Evolutionary conservation across 1,140 invertebrate species (phyloP), one percentile per base, ranked within the genome.

Genomic region (Drosophila sturtevanti): DNA sequence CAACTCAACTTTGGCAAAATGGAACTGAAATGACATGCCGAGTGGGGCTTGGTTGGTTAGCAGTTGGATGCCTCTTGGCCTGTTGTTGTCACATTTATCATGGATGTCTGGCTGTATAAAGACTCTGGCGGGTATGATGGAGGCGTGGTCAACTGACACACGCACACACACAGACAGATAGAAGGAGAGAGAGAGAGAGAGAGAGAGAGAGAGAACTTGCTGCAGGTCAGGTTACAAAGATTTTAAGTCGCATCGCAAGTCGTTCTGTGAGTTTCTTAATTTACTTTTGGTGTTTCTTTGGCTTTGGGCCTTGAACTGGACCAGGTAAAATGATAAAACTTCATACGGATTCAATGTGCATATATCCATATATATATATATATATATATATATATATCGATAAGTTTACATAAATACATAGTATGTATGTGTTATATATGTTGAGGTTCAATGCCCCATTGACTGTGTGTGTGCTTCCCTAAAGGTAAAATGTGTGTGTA

Each of bases 71-170:
- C 56, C 72, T 66, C 61, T 82, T 69, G 80, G 56, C 70, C 81
- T 85, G 64, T 87, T 86, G 82, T 79, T 77, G 82, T 82, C 81
- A 67, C 80, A 86, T 87, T 86, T 87, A 86, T 87, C 81, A 81
- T 65, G 61, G 79, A 71, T 87, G 81, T 86, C 81, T 62, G 52
- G 34, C 62, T 52, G 16, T 18, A n/a, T 44, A 44, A 18, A 44
- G 41, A 44, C 41, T 14, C 41, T 44, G 41, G 69, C 56, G 59
- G 75, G 58, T 61, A 63, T 31, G 24, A 24, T 55, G 41, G 59
- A 37, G 67, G 66, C 62, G 59, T 59, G 63, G 44, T 65, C 34
- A 64, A 66, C 48, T 12, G 9, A 48, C 9, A 48, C 9, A 31
- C 7, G 27, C 27, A 31, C 27, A 31, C 27, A 31, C 27, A 31